phyloP scores from a whole-genome alignment of 2,888 invertebrate species.

The Rhogogaster chlorosoma region DNA sequence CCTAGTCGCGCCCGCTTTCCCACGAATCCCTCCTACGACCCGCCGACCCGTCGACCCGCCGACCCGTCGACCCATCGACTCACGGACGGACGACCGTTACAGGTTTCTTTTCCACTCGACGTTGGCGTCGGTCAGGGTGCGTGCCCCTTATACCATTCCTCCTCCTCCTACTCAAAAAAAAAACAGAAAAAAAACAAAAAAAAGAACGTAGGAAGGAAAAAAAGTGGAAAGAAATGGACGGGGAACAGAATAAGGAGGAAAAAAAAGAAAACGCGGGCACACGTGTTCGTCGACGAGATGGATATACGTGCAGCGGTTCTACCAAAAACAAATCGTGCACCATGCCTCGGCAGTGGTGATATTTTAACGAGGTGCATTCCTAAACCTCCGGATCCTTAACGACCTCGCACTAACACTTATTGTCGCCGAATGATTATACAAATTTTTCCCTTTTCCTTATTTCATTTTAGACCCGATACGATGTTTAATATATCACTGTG shows the following conservation, averaged over 20 bases:
- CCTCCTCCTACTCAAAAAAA: not conserved
- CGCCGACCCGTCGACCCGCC: slow-evolving; percentile 49
- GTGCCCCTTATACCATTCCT: slow-evolving; percentile 36
- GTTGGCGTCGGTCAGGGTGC: slow-evolving; percentile 47
- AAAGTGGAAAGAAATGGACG: slow-evolving; percentile 1
- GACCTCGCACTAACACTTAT: not conserved
- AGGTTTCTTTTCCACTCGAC: slow-evolving; percentile 70
- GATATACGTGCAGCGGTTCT: slow-evolving; percentile 14
- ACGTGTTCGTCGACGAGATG: slow-evolving; percentile 41
- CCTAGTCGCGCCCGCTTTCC: slow-evolving; percentile 65
- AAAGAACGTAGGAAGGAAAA: not conserved
- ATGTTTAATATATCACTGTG: not conserved
- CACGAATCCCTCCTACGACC: slow-evolving; percentile 73
- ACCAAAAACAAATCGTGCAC: slow-evolving; percentile 39
- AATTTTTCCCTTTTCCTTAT: not conserved
- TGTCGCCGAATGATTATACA: not conserved
- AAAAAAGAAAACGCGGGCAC: slow-evolving; percentile 18
- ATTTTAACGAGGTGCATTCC: slow-evolving; percentile 46
- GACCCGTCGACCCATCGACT: slow-evolving; percentile 53
- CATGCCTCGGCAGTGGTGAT: slow-evolving; percentile 24
- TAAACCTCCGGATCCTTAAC: slow-evolving; percentile 26
- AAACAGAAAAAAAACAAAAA: not conserved
- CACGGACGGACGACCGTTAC: slow-evolving; percentile 63
- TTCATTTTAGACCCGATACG: not conserved
- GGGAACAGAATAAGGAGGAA: not conserved